Percentiles rank a stretch among this genome's conserved stretches.
Conservation (phyloP, 1,140 invertebrate genomes). For the Uloborus diversus region DNA sequence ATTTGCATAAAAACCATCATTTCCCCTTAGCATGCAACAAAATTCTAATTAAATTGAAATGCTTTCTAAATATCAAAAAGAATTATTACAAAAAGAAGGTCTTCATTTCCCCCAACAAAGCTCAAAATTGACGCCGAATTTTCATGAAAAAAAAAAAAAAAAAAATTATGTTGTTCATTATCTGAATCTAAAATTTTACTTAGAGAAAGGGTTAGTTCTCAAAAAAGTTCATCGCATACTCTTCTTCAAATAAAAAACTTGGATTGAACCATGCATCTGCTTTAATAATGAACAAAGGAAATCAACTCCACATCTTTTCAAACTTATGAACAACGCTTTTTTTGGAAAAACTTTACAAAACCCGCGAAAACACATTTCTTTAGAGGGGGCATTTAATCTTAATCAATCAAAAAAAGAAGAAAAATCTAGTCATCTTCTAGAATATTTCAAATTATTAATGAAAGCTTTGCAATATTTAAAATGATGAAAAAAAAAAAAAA, state of each 20-base stretch:
- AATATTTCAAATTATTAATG: not conserved
- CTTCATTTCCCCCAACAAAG: not conserved
- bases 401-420: not conserved
- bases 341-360: not conserved
- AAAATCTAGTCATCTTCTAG: not conserved
- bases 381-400: too few species aligned
- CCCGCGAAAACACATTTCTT: too few species aligned
- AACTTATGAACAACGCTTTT: slow-evolving; percentile 10
- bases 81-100: not conserved
- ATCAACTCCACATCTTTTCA: not conserved
- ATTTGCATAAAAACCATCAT: slow-evolving; percentile 62
- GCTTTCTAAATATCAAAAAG: not conserved
- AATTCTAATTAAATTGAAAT: not conserved
- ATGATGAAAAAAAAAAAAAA: not conserved
- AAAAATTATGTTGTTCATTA: not conserved
- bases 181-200: not conserved
- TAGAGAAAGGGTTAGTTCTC: not conserved
- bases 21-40: slow-evolving; percentile 58
- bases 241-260: not conserved
- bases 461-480: not conserved
- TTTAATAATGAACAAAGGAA: not conserved
- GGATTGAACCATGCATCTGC: not conserved
- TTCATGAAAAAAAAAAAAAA: not conserved
- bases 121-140: not conserved
- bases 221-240: not conserved